Conservation (phyloP, 2,888 invertebrate genomes). For the Anagyrus pseudococci region DNA sequence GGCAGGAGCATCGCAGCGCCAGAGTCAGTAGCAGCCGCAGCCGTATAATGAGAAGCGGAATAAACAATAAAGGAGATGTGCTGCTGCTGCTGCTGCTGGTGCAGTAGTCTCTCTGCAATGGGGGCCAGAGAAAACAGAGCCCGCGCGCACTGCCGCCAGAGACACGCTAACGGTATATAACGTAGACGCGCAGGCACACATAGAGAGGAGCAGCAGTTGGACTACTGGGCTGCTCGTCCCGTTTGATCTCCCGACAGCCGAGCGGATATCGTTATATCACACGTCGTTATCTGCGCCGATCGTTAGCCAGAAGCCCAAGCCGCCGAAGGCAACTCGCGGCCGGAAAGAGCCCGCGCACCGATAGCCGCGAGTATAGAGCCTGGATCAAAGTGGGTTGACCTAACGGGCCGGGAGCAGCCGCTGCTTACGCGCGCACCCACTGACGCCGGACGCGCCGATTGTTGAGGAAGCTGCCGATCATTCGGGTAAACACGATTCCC, state of each 20-base stretch:
- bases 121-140: constrained; percentile 28
- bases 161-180: constrained; percentile 28
- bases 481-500: constrained; percentile 39
- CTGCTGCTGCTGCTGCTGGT: background rate
- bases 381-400: constrained; percentile 43
- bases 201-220: constrained; percentile 26
- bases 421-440: background rate
- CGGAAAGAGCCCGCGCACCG: constrained; percentile 40
- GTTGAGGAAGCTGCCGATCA: constrained; percentile 42
- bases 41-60: constrained; percentile 33
- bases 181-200: background rate
- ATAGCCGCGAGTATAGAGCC: too few relatives aligned
- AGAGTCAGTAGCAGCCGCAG: constrained; percentile 9
- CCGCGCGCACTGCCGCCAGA: background rate
- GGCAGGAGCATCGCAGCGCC: too few relatives aligned
- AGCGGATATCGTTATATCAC: constrained; percentile 53
- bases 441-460: background rate
- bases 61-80: constrained; percentile 36
- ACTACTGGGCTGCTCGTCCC: constrained; percentile 35
- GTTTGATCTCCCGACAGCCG: constrained; percentile 44
- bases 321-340: too few relatives aligned
- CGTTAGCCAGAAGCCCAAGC: constrained; percentile 40
- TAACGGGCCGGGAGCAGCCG: constrained; percentile 22
- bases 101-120: too few relatives aligned
- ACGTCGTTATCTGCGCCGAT: constrained; percentile 52